Conservation (phyloP, 2,113 vertebrate genomes). For the Mola mola region DNA sequence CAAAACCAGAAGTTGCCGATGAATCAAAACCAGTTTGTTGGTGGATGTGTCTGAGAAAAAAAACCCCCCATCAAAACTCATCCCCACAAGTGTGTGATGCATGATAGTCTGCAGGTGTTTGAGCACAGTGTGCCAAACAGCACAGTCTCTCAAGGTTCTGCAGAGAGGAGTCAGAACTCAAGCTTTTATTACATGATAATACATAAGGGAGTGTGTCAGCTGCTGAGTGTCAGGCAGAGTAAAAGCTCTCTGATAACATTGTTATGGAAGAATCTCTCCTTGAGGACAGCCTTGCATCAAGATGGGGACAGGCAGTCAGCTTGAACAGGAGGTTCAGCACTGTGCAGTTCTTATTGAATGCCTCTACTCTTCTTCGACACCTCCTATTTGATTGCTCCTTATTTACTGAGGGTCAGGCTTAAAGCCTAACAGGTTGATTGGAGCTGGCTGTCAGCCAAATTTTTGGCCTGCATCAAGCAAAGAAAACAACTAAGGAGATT, state of each 20-base stretch:
- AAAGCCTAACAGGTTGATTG: too few relatives aligned
- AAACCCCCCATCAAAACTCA: not conserved
- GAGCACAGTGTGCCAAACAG: not conserved
- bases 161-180: constrained; percentile 22
- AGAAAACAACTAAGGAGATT: too few relatives aligned
- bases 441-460: too few relatives aligned
- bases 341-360: constrained; percentile 29
- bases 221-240: not conserved
- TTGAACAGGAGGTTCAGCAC: constrained; percentile 4
- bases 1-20: not conserved
- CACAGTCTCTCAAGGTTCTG: not conserved
- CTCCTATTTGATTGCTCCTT: constrained; percentile 36
- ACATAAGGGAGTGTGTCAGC: constrained; percentile 67
- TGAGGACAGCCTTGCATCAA: too few relatives aligned
- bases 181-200: constrained; percentile 50
- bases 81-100: too few relatives aligned
- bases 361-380: too few relatives aligned
- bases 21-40: not conserved
- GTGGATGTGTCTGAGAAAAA: not conserved
- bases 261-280: not conserved
- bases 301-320: not conserved
- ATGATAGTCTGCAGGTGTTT: not conserved
- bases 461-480: too few relatives aligned
- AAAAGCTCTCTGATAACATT: constrained; percentile 47
- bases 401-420: too few relatives aligned